These are phyloP conservation scores for Sitta carolinensis DNA, from an alignment of 2,797 vertebrate genomes.

Conservation along the genomic window DNA sequence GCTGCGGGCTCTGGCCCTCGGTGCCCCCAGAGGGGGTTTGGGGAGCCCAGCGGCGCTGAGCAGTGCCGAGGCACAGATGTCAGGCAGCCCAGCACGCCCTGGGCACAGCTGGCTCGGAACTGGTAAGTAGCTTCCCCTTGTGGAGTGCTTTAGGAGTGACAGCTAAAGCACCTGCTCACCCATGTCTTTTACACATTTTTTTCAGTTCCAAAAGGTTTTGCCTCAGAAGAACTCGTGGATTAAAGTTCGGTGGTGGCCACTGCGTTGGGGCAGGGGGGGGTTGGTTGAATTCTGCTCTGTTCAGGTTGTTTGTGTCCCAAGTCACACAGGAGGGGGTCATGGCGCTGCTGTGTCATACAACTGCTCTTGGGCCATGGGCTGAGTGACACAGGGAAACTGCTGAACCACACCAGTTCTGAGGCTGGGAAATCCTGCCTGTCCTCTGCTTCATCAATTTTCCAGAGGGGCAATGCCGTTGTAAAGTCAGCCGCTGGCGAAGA, in stretches of 20 bases:
- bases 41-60: not conserved
- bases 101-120: not conserved
- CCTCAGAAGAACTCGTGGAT: fast-evolving
- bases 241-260: fast-evolving
- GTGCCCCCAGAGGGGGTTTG: conserved; percentile 63
- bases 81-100: not conserved
- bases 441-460: not conserved
- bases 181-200: fast-evolving
- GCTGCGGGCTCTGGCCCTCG: not conserved
- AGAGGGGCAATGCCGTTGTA: not conserved
- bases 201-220: not conserved
- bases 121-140: conserved; percentile 54
- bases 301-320: not conserved
- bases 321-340: not conserved
- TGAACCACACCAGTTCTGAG: too few relatives aligned
- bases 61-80: not conserved
- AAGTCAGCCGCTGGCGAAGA: not conserved
- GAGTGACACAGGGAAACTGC: not conserved
- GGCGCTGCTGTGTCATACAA: not conserved
- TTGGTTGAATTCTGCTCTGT: not conserved
- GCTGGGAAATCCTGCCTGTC: not conserved
- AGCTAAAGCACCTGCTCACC: not conserved
- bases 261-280: not conserved
- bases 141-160: not conserved
- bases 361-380: not conserved